These are phyloP conservation scores for Gadopsis bispinosus DNA, from an alignment of 2,797 vertebrate genomes.

Conservation along the genomic window DNA sequence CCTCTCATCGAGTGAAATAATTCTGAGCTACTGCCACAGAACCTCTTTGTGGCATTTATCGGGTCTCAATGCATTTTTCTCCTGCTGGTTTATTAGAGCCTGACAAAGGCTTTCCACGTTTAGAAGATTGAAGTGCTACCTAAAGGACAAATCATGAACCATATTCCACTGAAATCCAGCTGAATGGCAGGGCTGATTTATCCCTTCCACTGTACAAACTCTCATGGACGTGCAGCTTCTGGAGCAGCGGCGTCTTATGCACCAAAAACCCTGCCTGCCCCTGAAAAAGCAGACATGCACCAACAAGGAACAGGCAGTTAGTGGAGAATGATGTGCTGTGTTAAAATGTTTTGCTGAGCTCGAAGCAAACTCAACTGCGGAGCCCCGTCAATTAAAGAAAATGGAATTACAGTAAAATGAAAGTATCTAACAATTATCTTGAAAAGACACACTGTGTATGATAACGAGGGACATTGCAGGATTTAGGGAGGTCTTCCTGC, in stretches of 20 bases:
- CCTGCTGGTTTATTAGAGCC: conserved; percentile 14
- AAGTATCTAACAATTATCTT: neutral
- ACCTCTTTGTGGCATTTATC: conserved; percentile 36
- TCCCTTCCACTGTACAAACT: neutral
- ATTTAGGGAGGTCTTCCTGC: conserved; percentile 29
- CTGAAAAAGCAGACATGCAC: conserved; percentile 39
- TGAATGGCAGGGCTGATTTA: conserved; percentile 8
- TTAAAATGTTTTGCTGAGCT: conserved; percentile 33
- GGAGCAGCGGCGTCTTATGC: neutral
- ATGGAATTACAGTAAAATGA: conserved; percentile 2
- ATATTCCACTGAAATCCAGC: neutral
- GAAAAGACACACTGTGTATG: conserved; percentile 9
- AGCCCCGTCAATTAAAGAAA: neutral
- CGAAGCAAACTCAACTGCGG: neutral
- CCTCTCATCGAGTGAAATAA: neutral
- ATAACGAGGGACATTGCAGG: conserved; percentile 13
- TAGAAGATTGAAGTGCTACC: neutral
- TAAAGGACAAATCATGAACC: conserved; percentile 34
- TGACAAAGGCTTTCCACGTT: conserved; percentile 19
- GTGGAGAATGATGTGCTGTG: conserved; percentile 36
- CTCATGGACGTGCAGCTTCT: neutral
- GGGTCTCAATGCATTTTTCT: conserved; percentile 15
- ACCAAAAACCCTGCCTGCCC: neutral
- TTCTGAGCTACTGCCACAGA: neutral
- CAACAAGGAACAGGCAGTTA: conserved; percentile 43